Conservation (phyloP, 2,888 invertebrate species). For the Drosophila testacea region DNA sequence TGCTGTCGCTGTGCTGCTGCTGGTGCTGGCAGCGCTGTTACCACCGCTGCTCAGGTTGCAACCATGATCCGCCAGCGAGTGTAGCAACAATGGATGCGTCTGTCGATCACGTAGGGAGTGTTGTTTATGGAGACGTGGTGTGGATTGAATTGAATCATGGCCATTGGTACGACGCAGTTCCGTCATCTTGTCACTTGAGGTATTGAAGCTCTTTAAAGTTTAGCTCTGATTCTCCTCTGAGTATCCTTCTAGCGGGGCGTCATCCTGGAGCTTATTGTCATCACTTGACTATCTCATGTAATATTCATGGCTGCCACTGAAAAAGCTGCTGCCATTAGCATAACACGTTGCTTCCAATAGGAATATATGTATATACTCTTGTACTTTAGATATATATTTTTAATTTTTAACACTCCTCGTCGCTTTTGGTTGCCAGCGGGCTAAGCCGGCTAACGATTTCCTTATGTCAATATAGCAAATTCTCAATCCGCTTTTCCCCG, state of each 20-base stretch:
- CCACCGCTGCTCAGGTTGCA: constrained; percentile 78
- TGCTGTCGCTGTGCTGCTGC: constrained; percentile 77
- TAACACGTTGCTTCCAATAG: constrained; percentile 50
- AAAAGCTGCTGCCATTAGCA: constrained; percentile 61
- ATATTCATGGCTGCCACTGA: constrained; percentile 62
- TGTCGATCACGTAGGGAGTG: constrained; percentile 63
- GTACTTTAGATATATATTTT: constrained; percentile 49
- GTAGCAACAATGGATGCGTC: constrained; percentile 77
- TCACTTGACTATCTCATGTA: constrained; percentile 69
- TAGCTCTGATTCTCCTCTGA: not conserved
- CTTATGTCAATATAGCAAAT: constrained; percentile 78
- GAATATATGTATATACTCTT: constrained; percentile 3
- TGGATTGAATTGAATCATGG: constrained; percentile 29
- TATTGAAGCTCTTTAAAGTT: not conserved
- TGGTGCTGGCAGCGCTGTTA: constrained; percentile 76
- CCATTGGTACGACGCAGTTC: constrained; percentile 68
- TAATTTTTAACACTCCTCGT: constrained; percentile 69
- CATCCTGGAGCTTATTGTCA: constrained; percentile 69
- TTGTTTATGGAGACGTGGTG: constrained; percentile 67
- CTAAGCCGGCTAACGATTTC: constrained; percentile 80
- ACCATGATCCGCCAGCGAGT: constrained; percentile 80
- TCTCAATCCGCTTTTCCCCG: constrained; percentile 74
- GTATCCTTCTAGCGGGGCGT: constrained; percentile 7
- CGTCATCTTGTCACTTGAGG: constrained; percentile 55
- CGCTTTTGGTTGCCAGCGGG: constrained; percentile 33